A percentile compares a stretch with the other conserved stretches of the same genome.
These are phyloP conservation scores for Eidolon dupreanum DNA, from an alignment of 2,797 vertebrate species.

Conservation along the genomic window DNA sequence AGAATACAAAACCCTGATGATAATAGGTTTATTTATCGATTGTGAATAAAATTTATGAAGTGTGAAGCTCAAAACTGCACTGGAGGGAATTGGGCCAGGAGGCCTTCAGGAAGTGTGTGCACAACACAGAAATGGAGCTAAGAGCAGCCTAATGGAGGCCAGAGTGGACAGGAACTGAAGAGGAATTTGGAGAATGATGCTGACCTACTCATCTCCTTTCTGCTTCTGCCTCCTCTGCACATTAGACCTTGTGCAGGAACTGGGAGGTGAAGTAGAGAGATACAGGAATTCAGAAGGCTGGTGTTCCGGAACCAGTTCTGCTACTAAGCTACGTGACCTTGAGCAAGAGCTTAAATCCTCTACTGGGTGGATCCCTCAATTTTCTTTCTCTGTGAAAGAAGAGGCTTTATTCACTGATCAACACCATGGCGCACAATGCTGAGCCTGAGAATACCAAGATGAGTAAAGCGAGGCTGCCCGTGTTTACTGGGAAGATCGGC, in stretches of 20 bases:
- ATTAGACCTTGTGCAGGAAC: not conserved
- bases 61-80: slow-evolving; percentile 83
- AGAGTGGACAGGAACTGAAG: rapidly evolving
- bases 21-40: slow-evolving; percentile 87
- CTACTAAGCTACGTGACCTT: not conserved
- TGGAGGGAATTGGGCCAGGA: slow-evolving; percentile 75
- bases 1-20: slow-evolving; percentile 82
- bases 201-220: not conserved
- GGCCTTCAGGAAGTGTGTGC: slow-evolving; percentile 38
- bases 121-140: slow-evolving; percentile 64
- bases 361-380: not conserved
- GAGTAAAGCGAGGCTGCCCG: rapidly evolving
- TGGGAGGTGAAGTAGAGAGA: not conserved
- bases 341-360: not conserved
- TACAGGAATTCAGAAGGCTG: not conserved
- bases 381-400: not conserved
- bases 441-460: not conserved
- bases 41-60: slow-evolving; percentile 87
- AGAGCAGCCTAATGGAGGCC: slow-evolving; percentile 60
- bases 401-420: not conserved
- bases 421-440: rapidly evolving
- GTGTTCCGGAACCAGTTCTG: not conserved
- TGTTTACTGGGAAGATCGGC: not conserved
- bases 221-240: not conserved
- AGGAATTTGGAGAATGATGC: not conserved